Evolutionary conservation across 2,888 invertebrate species (phyloP), one percentile per base, ranked within the genome.

Genomic region (Cephonodes hylas): DNA sequence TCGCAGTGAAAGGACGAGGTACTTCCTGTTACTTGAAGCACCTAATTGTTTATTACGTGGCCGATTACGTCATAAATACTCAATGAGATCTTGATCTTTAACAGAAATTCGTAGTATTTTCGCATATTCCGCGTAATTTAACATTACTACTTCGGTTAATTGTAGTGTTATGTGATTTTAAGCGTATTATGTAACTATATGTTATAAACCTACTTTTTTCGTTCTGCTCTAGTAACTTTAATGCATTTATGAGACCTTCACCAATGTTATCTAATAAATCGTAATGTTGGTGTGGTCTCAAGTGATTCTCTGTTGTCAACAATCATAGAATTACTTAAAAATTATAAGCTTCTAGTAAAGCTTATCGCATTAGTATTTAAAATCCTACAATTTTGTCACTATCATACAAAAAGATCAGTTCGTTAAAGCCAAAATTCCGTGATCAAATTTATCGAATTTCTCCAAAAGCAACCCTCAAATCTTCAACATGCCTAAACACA

Each of bases 1-100:
- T 61, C 25, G 60, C 20, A 64, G 74, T 72, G 73, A 73, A 73
- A 72, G 71, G 72, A 73, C 42, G 58, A 59, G 27, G 2, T n/a
- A 61, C 31, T 61, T 45, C 44, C 61, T 44, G 61, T 57, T 61
- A 58, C 46, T 42, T n/a, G n/a, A n/a, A 8, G 27, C 23, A 42
- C 25, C 8, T 59, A 25, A 59, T 59, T 42, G 58, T 42, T 4
- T 59, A 25, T 59, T 59, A 53, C 53, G 53, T 53, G 18, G 18
- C 45, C 18, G 53, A 31, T 53, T 53, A 31, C 53, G 31, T 53
- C 27, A 53, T 18, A 10, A 23, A 10, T 22, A n/a, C n/a, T 22
- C 53, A 46, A 46, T 46, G 8, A 53, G 31, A 53, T 53, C 3
- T 8, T 18, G 27, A 53, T 53, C 53, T 53, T 15, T 7, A 48